Percentiles rank a stretch among this genome's conserved stretches.
Evolutionary conservation across 2,888 invertebrate species (phyloP).

Genomic region (Chaitophorus viminalis): DNA sequence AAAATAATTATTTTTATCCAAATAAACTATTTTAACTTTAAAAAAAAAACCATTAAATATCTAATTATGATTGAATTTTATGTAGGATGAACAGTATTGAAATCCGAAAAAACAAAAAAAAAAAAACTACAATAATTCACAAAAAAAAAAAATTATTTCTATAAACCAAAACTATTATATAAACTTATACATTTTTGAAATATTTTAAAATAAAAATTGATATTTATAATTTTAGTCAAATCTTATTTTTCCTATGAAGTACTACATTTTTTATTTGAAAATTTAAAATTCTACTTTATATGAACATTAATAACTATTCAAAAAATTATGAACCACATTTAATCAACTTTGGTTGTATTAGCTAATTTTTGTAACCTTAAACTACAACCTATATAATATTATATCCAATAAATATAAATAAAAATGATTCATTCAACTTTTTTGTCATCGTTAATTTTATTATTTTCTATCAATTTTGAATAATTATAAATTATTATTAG

Average conservation of each 20-base stretch:
- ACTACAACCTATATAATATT: not conserved
- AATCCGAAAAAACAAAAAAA: too few species aligned
- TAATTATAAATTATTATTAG: not conserved
- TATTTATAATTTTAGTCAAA: not conserved
- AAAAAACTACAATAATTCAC: slow-evolving; percentile 28
- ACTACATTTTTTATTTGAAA: not conserved
- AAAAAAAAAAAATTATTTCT: too few species aligned
- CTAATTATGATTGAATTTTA: too few species aligned
- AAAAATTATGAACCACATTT: not conserved
- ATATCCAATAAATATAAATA: not conserved
- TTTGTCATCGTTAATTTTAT: slow-evolving; percentile 6
- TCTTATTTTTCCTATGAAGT: not conserved
- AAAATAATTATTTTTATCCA: not conserved
- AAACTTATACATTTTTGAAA: not conserved
- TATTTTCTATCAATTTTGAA: not conserved
- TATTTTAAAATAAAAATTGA: not conserved
- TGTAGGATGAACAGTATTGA: not conserved
- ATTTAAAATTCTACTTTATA: not conserved
- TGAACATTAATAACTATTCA: not conserved
- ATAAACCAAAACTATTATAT: too few species aligned
- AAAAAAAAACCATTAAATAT: not conserved
- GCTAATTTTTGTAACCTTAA: not conserved
- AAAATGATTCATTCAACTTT: not conserved
- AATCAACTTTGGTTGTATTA: not conserved
- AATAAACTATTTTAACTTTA: not conserved